phyloP scores from a whole-genome alignment of 2,888 invertebrate genomes.

The Andricus curvator region DNA sequence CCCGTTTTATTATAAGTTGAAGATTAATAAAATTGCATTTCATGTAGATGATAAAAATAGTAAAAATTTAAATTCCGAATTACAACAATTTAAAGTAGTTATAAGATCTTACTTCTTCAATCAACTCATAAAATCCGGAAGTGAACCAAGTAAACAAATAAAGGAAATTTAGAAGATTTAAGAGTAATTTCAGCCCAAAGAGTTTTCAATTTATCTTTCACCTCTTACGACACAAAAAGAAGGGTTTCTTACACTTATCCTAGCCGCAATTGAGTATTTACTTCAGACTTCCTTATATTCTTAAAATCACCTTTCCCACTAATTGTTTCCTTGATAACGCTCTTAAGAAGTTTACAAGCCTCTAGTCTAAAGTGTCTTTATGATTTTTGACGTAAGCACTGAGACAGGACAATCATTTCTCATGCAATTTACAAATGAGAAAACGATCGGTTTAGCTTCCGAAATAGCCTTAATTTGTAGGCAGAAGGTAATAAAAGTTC shows the following conservation, averaged over 20 bases:
- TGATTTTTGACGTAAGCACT: neutral
- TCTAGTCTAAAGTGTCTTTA: neutral
- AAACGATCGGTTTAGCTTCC: neutral
- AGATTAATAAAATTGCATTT: too few species aligned
- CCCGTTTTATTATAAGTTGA: too few species aligned
- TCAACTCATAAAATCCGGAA: neutral
- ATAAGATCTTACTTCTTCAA: neutral
- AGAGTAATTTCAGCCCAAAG: neutral
- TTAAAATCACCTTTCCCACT: conserved; percentile 7
- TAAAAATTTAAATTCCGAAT: too few species aligned
- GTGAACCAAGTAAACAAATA: neutral
- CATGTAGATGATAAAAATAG: too few species aligned
- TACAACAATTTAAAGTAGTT: neutral
- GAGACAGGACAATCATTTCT: conserved; percentile 22
- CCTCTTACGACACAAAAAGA: conserved; percentile 15
- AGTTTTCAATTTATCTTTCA: conserved; percentile 15
- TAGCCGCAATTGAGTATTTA: conserved; percentile 14
- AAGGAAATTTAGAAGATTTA: neutral
- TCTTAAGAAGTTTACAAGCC: neutral
- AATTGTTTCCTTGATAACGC: neutral
- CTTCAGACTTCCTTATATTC: conserved; percentile 5
- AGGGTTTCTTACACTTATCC: conserved; percentile 6
- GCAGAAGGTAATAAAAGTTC: neutral
- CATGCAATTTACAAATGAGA: conserved; percentile 12
- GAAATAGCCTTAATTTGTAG: neutral